Evolutionary conservation across 2,888 invertebrate species (phyloP), one percentile per base, ranked within the genome.

Genomic region (Epinotia brunnichana): DNA sequence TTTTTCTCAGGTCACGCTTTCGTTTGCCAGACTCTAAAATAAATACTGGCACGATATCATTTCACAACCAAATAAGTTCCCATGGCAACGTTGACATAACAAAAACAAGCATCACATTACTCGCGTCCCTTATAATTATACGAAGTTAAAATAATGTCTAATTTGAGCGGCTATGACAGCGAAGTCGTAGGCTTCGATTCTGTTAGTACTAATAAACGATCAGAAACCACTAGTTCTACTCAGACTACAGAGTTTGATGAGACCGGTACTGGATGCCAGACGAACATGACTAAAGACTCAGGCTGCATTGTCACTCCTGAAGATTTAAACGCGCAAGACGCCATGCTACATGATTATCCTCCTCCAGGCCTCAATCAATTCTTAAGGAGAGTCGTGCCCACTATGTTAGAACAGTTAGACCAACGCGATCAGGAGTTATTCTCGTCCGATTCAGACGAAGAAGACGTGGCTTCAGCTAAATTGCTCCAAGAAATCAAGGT

Each of bases 361-460:
- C 87, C 89, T 0, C 82, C 89, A 11, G 89, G 89, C 0, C 78
- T 93, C 0, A 91, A 87, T 60, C 90, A 89, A 51, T 93, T 93
- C 75, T 80, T 93, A 0, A 81, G 85, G 4, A 85, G 79, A 77
- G 92, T 92, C 0, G 90, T 91, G 0, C 92, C 92, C 0, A 77
- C 81, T 0, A 84, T 93, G 85, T 71, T 92, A 69, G 90, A 90
- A 5, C 91, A 92, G 48, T 77, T 93, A 0, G 87, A 90, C 51
- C 83, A 87, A 44, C 84, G 80, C 21, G 87, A 90, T 2, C 77
- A 74, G 0, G 88, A 89, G 35, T 53, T 81, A 0, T 82, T 82
- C 17, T 90, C 91, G 0, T 90, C 91, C 0, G 92, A 92, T 71
- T 89, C 90, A 0, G 92, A 93, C 0, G 90, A 90, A 2, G 92